Base-by-base conservation (phyloP, 2,888 invertebrate species). In the Drosophila mulleri region DNA sequence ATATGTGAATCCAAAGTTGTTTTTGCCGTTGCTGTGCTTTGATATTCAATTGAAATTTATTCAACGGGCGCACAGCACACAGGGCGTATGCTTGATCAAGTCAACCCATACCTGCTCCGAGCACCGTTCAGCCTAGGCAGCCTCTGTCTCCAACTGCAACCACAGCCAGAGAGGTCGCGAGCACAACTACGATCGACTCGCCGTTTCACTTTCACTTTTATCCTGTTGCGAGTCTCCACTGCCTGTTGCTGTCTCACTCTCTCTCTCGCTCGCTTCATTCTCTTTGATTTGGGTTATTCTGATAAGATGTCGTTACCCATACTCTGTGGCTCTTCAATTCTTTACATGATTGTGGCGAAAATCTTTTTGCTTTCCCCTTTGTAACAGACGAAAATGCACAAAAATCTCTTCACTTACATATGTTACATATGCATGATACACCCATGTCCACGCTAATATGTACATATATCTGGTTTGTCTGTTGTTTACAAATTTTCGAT, bases 41-140 rank as follows among this genome's bases (percentile, higher is more conserved):
- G 26, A 32, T 59, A 72, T 63, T 50, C 62, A 65, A 67, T 87
- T 80, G 74, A 67, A 82, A 82, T 79, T 73, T 82, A 82, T 84
- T 87, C 63, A 76, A 44, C 45, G 44, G 54, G 42, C 48, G 71
- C 20, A 11, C 44, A 76, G 73, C 23, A 3, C 57, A 87, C 85
- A 62, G 66, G 82, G 68, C 85, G 85, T 77, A 88, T 83, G 68
- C 74, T 71, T 59, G 58, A 79, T 84, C 57, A 23, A 41, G 39
- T 45, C 54, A n/a, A 44, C 5, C 20, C 26, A 54, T 26, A 44
- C 20, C 29, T 29, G 60, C 16, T 20, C 35, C 20, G 3, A 44
- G 44, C 16, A 48, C 14, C 23, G 41, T 35, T 16, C 4, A 37
- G 32, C 8, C 50, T 11, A 52, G 11, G 11, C 29, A 9, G 11